Base-by-base conservation (phyloP, 2,113 vertebrate species). In the Mus pahari region DNA sequence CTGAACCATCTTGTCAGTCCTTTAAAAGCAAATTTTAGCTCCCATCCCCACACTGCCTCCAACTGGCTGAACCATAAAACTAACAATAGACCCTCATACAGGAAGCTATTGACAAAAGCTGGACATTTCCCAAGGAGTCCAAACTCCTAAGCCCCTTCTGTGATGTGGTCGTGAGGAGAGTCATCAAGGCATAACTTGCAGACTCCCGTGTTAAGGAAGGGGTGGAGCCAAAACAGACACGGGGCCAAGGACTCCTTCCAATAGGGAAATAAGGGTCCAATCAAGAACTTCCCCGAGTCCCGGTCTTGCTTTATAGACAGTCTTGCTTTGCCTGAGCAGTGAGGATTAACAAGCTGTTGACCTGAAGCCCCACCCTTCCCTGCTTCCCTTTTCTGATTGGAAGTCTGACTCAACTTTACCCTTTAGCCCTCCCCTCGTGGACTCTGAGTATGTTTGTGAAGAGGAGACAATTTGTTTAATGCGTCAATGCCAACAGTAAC, bases 41-140 rank as follows among this genome's bases (percentile, higher is more conserved):
- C 39, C 12, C 7, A 26, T 9, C 45, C 16, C 60, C 60, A 66
- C 28, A 62, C 42, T 36, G 20, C 36, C 62, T 89, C 88, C 24
- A 90, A 13, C 48, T 28, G 82, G 17, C 50, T 50, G 50, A 93
- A 36, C 91, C 74, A 66, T 91, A 94, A 50, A 88, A n/a, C n/a
- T 82, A 60, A 88, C 16, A n/a, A 39, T 79, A 68, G 62, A 45
- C 1, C n/a, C 62, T 11, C 64, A n/a, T 53, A n/a, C 33, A 55
- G 48, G 66, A 11, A 73, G 24, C 24, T 22, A 50, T 14, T 60
- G 24, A 5, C 24, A n/a, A 93, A 73, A 90, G 53, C 22, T 73
- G 66, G 74, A 22, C 50, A 31, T 68, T 92, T 39, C 64, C 79
- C 42, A 53, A 84, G 48, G 87, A 84, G 68, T 28, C 28, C 62